Evolutionary conservation across 2,113 vertebrate species (phyloP).

Genomic region (Muscicapa adusta): DNA sequence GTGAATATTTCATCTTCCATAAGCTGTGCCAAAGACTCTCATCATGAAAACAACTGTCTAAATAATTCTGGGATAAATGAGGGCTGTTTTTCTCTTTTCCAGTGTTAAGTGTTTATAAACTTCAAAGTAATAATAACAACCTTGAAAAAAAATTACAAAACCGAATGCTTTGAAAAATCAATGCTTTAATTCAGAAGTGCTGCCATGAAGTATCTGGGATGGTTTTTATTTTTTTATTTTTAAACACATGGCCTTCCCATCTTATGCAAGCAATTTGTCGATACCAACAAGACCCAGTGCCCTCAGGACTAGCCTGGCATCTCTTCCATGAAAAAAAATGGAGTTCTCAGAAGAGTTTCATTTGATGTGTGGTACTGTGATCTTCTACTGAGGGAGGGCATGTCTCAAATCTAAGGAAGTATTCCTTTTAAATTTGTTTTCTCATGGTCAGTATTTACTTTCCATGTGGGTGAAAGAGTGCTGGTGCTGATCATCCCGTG

Average conservation of each 20-base stretch:
- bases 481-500: neutral
- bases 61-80: neutral
- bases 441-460: neutral
- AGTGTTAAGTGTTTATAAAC: neutral
- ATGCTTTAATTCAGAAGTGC: neutral
- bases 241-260: neutral
- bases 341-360: neutral
- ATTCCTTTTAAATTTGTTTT: neutral
- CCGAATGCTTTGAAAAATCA: neutral
- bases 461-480: neutral
- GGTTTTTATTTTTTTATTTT: neutral
- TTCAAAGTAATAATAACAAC: neutral
- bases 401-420: neutral
- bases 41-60: neutral
- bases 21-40: neutral
- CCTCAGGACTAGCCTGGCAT: neutral
- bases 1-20: conserved; percentile 5
- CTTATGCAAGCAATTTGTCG: neutral
- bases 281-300: neutral
- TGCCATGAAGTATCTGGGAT: neutral
- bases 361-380: neutral
- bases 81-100: neutral
- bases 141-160: neutral
- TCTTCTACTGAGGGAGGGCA: neutral
- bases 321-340: neutral